Evolutionary conservation across 2,888 invertebrate species (phyloP), one percentile per base, ranked within the genome.

Genomic region (Athalia circularis): DNA sequence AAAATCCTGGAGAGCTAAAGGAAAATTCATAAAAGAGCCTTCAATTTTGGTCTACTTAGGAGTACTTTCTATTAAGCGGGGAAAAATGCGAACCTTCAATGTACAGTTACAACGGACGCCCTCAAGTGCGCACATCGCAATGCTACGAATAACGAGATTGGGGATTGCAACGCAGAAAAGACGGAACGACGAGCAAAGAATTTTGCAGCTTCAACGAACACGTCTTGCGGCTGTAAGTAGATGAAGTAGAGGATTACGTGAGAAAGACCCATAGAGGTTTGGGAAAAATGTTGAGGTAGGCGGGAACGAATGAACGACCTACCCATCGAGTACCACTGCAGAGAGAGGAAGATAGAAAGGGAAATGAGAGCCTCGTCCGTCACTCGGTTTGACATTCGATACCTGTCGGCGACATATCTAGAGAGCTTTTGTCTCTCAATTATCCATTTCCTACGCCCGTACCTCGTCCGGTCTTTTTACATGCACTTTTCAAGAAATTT

Each of bases 351-450:
- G 72, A 72, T 57, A 45, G 72, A 59, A 9, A 45, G 68, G 59
- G 57, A 59, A 72, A 29, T 29, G 13, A 59, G 47, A 45, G 57
- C 72, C 59, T 72, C 57, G 72, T 72, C 72, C 59, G 72, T 72
- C 72, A 59, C 72, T 72, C 72, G 47, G 59, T 72, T 72, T 59
- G 72, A 72, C 72, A 47, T 72, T 72, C 59, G 59, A 72, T 72
- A 47, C 57, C 72, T 72, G 72, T 45, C 47, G 13, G 29, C 59
- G 72, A 72, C 72, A 72, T 29, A 29, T n/a, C 9, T n/a, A 59
- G 72, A 59, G 72, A 72, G 11, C 68, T 65, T 13, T 13, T 65
- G 11, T 43, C 68, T 68, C 68, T 52, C 72, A 47, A 45, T 72
- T 7, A 6, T 45, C 72, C 57, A 47, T 72, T 72, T 72, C 72